These are phyloP conservation scores for Thalpophila matura DNA, from an alignment of 2,888 invertebrate genomes.

Conservation along the genomic window DNA sequence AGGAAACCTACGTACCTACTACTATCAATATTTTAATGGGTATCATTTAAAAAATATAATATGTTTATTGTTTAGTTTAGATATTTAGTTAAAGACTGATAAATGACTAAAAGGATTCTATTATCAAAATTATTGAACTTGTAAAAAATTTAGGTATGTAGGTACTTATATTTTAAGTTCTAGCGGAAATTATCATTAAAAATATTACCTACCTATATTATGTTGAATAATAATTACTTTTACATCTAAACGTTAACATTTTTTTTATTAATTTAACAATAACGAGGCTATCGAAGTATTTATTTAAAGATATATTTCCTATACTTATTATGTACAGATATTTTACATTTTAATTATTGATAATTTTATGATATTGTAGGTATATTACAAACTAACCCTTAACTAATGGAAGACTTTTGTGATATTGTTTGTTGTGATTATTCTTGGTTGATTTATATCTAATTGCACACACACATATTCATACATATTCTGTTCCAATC, in stretches of 20 bases:
- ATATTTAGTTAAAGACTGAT: constrained; percentile 34
- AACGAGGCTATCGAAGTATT: constrained; percentile 9
- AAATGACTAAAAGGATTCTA: constrained; percentile 11
- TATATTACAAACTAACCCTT: constrained; percentile 62
- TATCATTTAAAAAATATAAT: no score
- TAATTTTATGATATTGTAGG: not conserved
- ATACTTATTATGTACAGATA: not conserved
- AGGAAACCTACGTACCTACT: no score
- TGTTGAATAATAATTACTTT: not conserved
- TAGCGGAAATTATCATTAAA: constrained; percentile 5
- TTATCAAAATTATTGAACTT: constrained; percentile 8
- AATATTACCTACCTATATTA: not conserved
- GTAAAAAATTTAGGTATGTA: no score
- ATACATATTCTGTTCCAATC: not conserved
- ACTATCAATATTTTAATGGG: no score
- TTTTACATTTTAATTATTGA: not conserved
- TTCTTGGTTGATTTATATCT: constrained; percentile 87
- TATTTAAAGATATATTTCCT: not conserved
- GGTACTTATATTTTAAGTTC: no score
- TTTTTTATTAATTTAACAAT: not conserved
- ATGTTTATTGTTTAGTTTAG: no score
- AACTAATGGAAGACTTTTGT: constrained; percentile 87
- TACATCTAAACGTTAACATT: not conserved
- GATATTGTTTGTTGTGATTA: constrained; percentile 89
- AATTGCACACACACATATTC: constrained; percentile 54